Base-by-base conservation (phyloP, 2,888 invertebrate species). In the Pristionchus japonicus region DNA sequence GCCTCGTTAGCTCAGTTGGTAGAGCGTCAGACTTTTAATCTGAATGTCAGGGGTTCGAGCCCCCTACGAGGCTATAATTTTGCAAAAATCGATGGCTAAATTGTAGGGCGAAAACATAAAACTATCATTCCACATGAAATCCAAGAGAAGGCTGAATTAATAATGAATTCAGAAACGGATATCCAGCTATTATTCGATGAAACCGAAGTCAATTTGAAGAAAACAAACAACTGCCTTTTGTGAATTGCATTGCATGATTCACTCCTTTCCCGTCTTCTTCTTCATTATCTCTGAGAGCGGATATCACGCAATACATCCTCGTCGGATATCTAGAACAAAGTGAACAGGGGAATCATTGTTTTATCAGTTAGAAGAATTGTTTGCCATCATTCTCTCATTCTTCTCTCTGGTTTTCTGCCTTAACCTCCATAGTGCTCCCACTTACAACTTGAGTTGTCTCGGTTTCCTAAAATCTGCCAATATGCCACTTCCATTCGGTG, bases 1-100 rank as follows among this genome's bases (percentile, higher is more conserved):
- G 70, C 70, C 70, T 70, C 70, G 70, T 70, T 70, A 70, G 70
- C 70, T 70, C 70, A 70, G 70, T 70, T 70, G 70, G 70, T 70
- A 70, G 70, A 70, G 70, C 70, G 70, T 70, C 70, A 70, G 70
- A 70, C 70, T 70, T 70, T 70, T 70, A 70, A 70, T 70, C 70
- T 70, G 70, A 70, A 70, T 70, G 70, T 70, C 70, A 70, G 70
- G 70, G 70, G 70, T 70, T 70, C 70, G 70, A 70, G 70, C 70
- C 70, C 70, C 70, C 70, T 70, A 70, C 70, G 70, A 70, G 70
- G 70, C 70, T 70, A 70, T 23, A 34, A 27, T 70, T 70, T 70
- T 70, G 70, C 70, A 27, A 64, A 13, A 4, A 31, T 64, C 27
- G 15, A 27, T 11, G 6, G 6, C 7, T 43, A 6, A 43, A 11